phyloP scores from a whole-genome alignment of 1,140 invertebrate genomes.

The Tetragnatha versicolor region DNA sequence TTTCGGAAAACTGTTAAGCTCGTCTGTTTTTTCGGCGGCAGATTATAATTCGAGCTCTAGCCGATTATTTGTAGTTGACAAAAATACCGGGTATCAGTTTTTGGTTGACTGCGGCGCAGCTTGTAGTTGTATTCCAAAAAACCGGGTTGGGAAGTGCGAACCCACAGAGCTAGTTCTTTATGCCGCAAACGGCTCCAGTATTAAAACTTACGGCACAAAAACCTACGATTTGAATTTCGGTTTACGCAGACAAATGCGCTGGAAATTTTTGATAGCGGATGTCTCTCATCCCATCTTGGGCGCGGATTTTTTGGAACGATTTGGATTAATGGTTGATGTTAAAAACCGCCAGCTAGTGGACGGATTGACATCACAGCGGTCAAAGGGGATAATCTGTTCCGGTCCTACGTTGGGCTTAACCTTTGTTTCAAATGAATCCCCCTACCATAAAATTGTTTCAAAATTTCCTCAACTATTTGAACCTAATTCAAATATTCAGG shows the following conservation, averaged over 20 bases:
- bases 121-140: not conserved
- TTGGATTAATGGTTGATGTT: not conserved
- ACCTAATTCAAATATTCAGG: not conserved
- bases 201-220: not conserved
- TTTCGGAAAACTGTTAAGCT: not conserved
- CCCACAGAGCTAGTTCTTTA: no score
- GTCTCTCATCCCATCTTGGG: no score
- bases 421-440: not conserved
- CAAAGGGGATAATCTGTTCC: not conserved
- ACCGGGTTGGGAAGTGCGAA: not conserved
- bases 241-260: not conserved
- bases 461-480: not conserved
- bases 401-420: not conserved
- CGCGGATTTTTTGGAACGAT: not conserved
- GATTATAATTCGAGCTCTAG: not conserved
- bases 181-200: no score
- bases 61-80: not conserved
- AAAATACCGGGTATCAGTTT: no score
- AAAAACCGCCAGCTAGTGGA: not conserved
- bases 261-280: not conserved
- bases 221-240: not conserved
- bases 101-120: not conserved
- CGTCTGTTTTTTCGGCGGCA: not conserved
- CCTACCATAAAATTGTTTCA: no score
- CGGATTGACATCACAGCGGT: not conserved